Percentiles rank a stretch among this genome's conserved stretches.
phyloP scores from a whole-genome alignment of 92 coral and sea anemone genomes.

The Chrysogorgia sp. region DNA sequence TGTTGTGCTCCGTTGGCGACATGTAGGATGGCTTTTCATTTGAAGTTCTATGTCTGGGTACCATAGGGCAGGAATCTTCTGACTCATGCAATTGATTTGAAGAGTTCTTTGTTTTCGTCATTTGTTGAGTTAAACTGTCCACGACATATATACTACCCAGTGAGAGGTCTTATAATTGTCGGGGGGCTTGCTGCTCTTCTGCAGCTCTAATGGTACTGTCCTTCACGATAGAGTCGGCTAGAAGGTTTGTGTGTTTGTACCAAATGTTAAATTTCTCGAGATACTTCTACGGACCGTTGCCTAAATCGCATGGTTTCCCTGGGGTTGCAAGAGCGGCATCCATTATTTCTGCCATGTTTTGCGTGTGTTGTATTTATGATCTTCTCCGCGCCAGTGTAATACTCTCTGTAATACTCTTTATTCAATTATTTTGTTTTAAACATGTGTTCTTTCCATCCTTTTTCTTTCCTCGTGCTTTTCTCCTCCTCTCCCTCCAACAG shows the following conservation, averaged over 20 bases:
- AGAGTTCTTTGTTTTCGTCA: too few species aligned
- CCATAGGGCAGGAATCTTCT: too few species aligned
- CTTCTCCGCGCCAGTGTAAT: conserved; percentile 29
- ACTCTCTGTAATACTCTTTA: background rate
- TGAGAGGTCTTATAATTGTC: background rate
- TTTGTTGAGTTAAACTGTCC: background rate
- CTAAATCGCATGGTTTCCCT: conserved; percentile 14
- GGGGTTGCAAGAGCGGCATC: conserved; percentile 11
- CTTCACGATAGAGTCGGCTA: conserved; percentile 8
- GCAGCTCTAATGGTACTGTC: too few species aligned
- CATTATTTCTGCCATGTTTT: conserved; percentile 7
- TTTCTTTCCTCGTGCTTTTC: background rate
- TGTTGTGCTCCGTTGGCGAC: too few species aligned
- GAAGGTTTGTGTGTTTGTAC: conserved; percentile 22
- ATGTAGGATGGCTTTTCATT: too few species aligned
- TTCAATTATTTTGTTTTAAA: too few species aligned
- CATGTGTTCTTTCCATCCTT: background rate
- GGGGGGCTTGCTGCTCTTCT: background rate
- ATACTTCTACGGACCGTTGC: too few species aligned
- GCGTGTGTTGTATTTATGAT: background rate
- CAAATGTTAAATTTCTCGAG: background rate
- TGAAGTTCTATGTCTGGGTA: too few species aligned
- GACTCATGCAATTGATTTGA: too few species aligned
- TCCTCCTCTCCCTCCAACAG: background rate
- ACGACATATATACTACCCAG: background rate